Conservation (phyloP, 2,797 vertebrate species). For the Scleropages formosus region DNA sequence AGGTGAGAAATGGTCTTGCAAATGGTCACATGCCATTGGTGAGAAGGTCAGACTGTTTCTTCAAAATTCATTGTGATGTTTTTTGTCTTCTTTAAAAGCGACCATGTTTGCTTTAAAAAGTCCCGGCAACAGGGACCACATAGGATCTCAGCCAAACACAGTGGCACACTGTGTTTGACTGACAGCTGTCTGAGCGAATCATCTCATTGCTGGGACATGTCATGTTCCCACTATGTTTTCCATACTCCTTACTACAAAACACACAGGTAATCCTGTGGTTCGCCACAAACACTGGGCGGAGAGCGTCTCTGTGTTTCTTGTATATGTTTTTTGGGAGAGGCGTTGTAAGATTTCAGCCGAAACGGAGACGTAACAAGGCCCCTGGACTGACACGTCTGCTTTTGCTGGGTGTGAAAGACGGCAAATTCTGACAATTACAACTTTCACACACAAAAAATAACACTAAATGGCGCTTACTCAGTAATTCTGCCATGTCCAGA, state of each 20-base stretch:
- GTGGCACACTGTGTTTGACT: neutral
- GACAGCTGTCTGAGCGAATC: conserved; percentile 5
- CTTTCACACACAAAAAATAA: conserved; percentile 43
- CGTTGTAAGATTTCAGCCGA: conserved; percentile 13
- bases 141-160: neutral
- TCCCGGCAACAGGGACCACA: neutral
- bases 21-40: neutral
- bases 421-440: conserved; percentile 59
- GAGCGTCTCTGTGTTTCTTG: conserved; percentile 4
- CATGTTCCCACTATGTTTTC: neutral
- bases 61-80: neutral
- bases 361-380: conserved; percentile 50
- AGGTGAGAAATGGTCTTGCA: too few relatives aligned
- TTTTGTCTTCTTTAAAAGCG: too few relatives aligned
- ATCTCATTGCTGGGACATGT: neutral
- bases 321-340: neutral
- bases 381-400: conserved; percentile 48
- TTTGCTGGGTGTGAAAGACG: conserved; percentile 50
- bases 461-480: conserved; percentile 66
- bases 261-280: neutral
- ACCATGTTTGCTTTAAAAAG: too few relatives aligned
- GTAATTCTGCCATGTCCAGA: conserved; percentile 75
- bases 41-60: neutral
- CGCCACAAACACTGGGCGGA: neutral
- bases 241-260: neutral